Conservation (phyloP, 2,888 invertebrate genomes). For the Crioceris asparagi region DNA sequence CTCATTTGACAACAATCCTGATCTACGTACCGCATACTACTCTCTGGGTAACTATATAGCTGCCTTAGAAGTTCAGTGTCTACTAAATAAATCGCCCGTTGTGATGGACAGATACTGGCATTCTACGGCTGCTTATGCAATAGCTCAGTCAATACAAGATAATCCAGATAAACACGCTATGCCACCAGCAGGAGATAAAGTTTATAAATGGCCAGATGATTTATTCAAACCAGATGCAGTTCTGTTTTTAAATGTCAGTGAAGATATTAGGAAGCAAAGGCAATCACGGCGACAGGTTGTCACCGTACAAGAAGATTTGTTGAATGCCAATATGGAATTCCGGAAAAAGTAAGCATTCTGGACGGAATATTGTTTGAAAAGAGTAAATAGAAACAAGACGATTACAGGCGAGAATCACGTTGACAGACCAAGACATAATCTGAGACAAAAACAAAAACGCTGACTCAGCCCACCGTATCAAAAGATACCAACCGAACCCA, state of each 20-base stretch:
- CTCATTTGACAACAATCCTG: slow-evolving; percentile 30
- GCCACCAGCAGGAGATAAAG: slow-evolving; percentile 26
- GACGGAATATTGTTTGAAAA: neutral
- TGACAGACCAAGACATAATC: no score
- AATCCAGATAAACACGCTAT: slow-evolving; percentile 22
- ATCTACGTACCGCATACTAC: slow-evolving; percentile 36
- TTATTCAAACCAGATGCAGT: slow-evolving; percentile 38
- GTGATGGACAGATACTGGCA: slow-evolving; percentile 42
- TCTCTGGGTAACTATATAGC: slow-evolving; percentile 40
- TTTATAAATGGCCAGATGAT: slow-evolving; percentile 39
- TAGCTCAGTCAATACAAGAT: slow-evolving; percentile 32
- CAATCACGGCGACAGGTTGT: slow-evolving; percentile 25
- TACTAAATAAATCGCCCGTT: slow-evolving; percentile 32
- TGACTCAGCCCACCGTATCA: no score
- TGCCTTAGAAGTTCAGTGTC: slow-evolving; percentile 30
- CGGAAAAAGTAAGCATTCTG: slow-evolving; percentile 29
- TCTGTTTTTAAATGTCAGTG: slow-evolving; percentile 36
- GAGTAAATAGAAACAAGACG: neutral
- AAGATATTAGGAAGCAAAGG: slow-evolving; percentile 32
- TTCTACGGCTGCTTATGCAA: slow-evolving; percentile 38
- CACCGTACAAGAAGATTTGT: slow-evolving; percentile 30
- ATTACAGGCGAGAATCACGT: no score
- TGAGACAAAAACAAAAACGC: no score
- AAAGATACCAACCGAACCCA: no score
- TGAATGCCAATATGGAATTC: slow-evolving; percentile 25